phyloP scores from a whole-genome alignment of 2,888 invertebrate species.

The Hipparchia semele region DNA sequence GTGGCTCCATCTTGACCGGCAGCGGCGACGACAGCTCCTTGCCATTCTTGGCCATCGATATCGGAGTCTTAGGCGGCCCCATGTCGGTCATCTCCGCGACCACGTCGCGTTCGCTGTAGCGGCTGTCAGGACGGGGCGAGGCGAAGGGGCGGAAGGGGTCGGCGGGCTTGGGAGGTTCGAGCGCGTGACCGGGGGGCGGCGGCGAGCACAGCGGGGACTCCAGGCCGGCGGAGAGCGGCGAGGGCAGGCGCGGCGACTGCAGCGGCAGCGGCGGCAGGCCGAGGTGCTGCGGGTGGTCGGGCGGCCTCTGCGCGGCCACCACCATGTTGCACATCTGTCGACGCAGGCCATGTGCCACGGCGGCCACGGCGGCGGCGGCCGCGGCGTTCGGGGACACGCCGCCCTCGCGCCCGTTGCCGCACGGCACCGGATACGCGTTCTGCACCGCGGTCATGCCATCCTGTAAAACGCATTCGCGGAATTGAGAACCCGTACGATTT shows the following conservation, averaged over 20 bases:
- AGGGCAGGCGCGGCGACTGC: slow-evolving; percentile 76
- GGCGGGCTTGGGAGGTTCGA: slow-evolving; percentile 82
- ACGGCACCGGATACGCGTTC: slow-evolving; percentile 82
- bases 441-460: slow-evolving; percentile 80
- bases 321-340: slow-evolving; percentile 95
- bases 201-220: slow-evolving; percentile 86
- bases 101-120: slow-evolving; percentile 87
- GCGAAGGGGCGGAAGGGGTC: slow-evolving; percentile 83
- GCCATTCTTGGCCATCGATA: slow-evolving; percentile 61
- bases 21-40: slow-evolving; percentile 79
- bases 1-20: slow-evolving; percentile 88
- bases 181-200: slow-evolving; percentile 85
- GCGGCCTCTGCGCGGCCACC: slow-evolving; percentile 79
- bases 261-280: slow-evolving; percentile 68
- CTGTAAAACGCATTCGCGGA: slow-evolving; percentile 74
- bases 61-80: slow-evolving; percentile 73
- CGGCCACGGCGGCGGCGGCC: slow-evolving; percentile 92
- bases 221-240: slow-evolving; percentile 82
- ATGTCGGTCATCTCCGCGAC: slow-evolving; percentile 67
- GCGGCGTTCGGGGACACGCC: slow-evolving; percentile 85
- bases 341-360: slow-evolving; percentile 92
- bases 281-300: slow-evolving; percentile 77
- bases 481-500: slow-evolving; percentile 27
- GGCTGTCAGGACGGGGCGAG: slow-evolving; percentile 81
- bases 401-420: slow-evolving; percentile 82